Evolutionary conservation across 1,140 invertebrate species (phyloP), one percentile per base, ranked within the genome.

Genomic region (Drosophila ironensis): DNA sequence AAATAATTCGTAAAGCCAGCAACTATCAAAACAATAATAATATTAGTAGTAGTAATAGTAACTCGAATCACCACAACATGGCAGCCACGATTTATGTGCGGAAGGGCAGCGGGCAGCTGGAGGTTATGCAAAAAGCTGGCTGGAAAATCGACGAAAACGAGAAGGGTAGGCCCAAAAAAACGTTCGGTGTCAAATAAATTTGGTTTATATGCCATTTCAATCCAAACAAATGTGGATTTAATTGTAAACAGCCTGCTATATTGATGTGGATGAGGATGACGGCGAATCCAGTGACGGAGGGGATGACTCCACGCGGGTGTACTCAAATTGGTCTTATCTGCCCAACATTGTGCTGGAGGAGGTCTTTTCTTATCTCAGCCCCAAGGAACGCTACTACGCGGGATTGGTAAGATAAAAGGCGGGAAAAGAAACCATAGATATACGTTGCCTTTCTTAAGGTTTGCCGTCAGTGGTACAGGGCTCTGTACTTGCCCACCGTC

Each of bases 371-470:
- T 93, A 95, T 76, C 89, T 97, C 8, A 91, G 90, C 0, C 93
- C 95, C 11, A 91, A 92, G 22, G 92, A 96, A 68, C 91, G 94
- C 8, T 96, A 96, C 77, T 93, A 94, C 66, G 94, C 94, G 0
- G 96, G 95, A n/a, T 89, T 94, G 68, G 94, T 95, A 5, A 94
- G 94, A n/a, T n/a, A n/a, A n/a, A n/a, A n/a, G n/a, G n/a, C n/a
- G n/a, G n/a, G n/a, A n/a, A n/a, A n/a, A n/a, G n/a, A n/a, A n/a
- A n/a, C n/a, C n/a, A n/a, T 73, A 41, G 8, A 28, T 4, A 1
- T 30, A 30, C 8, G 11, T 37, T 12, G 2, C 4, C 14, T 12
- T 33, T 33, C n/a, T 14, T 1, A 6, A 90, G 89, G 89, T 90
- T 11, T 90, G 89, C 38, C 72, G 76, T 1, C 87, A 89, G 14